Evolutionary conservation across 2,888 invertebrate species (phyloP), one percentile per base, ranked within the genome.

Genomic region (Cryptocephalus moraei): DNA sequence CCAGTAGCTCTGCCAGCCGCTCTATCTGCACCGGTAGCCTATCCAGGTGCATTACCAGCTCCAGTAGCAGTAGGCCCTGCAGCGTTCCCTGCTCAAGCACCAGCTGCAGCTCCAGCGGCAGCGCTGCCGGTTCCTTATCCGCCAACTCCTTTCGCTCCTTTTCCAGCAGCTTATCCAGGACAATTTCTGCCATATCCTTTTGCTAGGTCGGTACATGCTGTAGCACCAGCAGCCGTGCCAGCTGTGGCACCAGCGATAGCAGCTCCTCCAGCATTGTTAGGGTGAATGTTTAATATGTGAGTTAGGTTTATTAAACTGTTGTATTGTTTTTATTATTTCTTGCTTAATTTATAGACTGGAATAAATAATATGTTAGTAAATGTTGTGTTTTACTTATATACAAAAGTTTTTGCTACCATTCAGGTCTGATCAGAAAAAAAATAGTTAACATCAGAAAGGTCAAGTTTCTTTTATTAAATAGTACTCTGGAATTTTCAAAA

Each of bases 161-260:
- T 22, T 22, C 33, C 39, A 31, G 43, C 32, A 31, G 44, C 46
- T 34, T 42, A 51, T 33, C 46, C 48, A 11, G 49, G 54, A 4
- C 55, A 52, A 41, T 41, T 53, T 9, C 22, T 52, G 4, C 52
- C 50, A 4, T 45, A 53, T 41, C 49, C 51, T 10, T 45, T 51
- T 39, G 55, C 31, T 31, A 57, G 53, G 54, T 64, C 47, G 57
- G 60, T 58, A 48, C 55, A 65, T n/a, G 67, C 67, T 2, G 55
- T 56, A 31, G 52, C 55, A 32, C 61, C 58, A 10, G 54, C n/a
- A n/a, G n/a, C n/a, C n/a, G n/a, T n/a, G 51, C 36, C n/a, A n/a
- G 57, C 64, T 6, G 59, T 12, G 22, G 36, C 36, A 36, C 36
- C 36, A 2, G n/a, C 12, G 22, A 22, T 22, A 22, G 22, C 12